Evolutionary conservation across 1,140 invertebrate genomes (phyloP).

Genomic region (Saccostrea echinata): DNA sequence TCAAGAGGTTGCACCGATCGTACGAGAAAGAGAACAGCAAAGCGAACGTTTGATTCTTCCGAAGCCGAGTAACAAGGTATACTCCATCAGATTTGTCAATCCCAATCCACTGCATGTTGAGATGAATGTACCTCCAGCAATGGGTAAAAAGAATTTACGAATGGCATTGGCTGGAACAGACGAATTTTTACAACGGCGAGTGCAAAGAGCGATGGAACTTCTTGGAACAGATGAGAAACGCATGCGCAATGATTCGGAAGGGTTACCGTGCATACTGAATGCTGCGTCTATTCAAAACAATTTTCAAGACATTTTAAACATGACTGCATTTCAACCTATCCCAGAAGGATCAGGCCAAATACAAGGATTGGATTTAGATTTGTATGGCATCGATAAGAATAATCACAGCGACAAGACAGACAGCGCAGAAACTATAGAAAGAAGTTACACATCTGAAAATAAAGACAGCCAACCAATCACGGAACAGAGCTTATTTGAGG

Average conservation of each 20-base stretch:
- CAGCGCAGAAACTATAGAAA: background rate
- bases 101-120: background rate
- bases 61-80: background rate
- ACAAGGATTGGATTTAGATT: background rate
- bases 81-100: background rate
- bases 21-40: conserved; percentile 2
- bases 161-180: background rate
- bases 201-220: conserved; percentile 25
- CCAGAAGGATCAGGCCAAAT: background rate
- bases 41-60: background rate
- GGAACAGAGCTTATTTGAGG: background rate
- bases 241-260: background rate
- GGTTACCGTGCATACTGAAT: conserved; percentile 35
- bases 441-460: background rate
- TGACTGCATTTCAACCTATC: conserved; percentile 46
- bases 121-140: background rate
- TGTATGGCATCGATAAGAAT: background rate
- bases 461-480: background rate
- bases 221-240: background rate
- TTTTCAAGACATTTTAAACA: conserved; percentile 45
- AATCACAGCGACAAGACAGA: background rate
- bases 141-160: background rate
- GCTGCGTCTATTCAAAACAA: conserved; percentile 46
- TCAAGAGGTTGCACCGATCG: background rate
- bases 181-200: background rate